Evolutionary conservation across 2,797 vertebrate species (phyloP).

Genomic region (Sylvia borin): DNA sequence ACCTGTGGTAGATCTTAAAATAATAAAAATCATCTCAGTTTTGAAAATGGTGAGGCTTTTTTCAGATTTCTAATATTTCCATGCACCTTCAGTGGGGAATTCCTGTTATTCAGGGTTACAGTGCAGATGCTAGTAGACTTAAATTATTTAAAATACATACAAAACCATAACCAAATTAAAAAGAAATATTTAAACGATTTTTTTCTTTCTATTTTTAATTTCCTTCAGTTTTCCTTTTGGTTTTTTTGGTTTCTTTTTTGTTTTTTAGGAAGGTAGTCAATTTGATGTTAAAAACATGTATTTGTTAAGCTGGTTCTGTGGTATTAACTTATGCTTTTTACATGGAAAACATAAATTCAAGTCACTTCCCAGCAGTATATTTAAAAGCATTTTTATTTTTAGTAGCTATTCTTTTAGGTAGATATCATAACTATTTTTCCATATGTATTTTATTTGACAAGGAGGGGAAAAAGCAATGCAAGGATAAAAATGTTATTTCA

Average conservation of each 20-base stretch:
- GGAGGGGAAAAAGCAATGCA: accelerated
- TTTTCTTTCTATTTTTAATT: accelerated
- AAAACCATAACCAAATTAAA: neutral
- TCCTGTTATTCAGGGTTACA: neutral
- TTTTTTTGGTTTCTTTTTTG: accelerated
- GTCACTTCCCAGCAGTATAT: neutral
- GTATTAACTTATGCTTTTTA: neutral
- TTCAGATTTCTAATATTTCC: neutral
- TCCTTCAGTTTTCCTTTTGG: accelerated
- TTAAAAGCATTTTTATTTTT: neutral
- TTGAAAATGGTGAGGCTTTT: neutral
- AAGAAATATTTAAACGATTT: neutral
- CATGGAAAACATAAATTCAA: neutral
- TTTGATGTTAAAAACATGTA: neutral
- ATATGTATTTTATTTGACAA: neutral
- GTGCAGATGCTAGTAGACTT: neutral
- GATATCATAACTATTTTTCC: neutral
- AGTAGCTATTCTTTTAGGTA: neutral
- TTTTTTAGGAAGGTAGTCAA: neutral
- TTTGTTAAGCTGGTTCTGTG: neutral
- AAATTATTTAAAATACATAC: neutral
- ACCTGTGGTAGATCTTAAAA: neutral
- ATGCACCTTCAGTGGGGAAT: neutral
- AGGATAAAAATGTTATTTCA: neutral
- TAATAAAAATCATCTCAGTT: neutral